These are phyloP conservation scores for Pseudomugil tenellus DNA, from an alignment of 2,797 vertebrate species.

Conservation along the genomic window DNA sequence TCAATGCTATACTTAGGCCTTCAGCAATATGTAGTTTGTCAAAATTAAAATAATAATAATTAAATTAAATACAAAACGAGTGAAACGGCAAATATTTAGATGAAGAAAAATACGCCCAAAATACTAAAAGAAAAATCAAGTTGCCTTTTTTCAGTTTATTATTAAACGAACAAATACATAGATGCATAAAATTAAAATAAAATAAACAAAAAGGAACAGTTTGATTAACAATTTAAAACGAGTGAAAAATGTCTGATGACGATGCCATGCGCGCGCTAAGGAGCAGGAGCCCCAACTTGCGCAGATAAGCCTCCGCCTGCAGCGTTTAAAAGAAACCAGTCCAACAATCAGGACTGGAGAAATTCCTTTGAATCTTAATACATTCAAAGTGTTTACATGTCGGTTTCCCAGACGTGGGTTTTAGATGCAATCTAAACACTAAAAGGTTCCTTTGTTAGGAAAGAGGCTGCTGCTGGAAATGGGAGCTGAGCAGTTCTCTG, in stretches of 20 bases:
- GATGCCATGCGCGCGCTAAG: constrained; percentile 58
- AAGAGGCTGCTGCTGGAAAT: constrained; percentile 17
- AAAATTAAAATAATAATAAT: too few species aligned
- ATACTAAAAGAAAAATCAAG: background rate
- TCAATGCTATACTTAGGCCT: background rate
- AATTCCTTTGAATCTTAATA: constrained; percentile 63
- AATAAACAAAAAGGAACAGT: constrained; percentile 60
- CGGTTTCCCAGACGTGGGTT: constrained; percentile 71
- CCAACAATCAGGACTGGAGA: constrained; percentile 26
- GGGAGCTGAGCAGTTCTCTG: constrained; percentile 3
- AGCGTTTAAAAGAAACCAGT: constrained; percentile 37
- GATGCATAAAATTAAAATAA: constrained; percentile 15
- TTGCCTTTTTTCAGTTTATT: constrained; percentile 39
- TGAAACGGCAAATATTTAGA: background rate
- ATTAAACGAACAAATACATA: constrained; percentile 57
- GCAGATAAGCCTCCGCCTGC: constrained; percentile 64
- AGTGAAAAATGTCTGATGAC: constrained; percentile 65
- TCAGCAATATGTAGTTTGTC: background rate
- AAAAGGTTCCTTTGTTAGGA: constrained; percentile 71
- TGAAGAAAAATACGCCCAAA: background rate
- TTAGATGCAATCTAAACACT: constrained; percentile 74
- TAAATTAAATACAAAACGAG: background rate
- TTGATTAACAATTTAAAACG: constrained; percentile 77
- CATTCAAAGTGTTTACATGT: constrained; percentile 75
- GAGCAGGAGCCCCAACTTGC: constrained; percentile 62